phyloP scores from a whole-genome alignment of 1,140 invertebrate genomes.

The Drosophila asahinai region DNA sequence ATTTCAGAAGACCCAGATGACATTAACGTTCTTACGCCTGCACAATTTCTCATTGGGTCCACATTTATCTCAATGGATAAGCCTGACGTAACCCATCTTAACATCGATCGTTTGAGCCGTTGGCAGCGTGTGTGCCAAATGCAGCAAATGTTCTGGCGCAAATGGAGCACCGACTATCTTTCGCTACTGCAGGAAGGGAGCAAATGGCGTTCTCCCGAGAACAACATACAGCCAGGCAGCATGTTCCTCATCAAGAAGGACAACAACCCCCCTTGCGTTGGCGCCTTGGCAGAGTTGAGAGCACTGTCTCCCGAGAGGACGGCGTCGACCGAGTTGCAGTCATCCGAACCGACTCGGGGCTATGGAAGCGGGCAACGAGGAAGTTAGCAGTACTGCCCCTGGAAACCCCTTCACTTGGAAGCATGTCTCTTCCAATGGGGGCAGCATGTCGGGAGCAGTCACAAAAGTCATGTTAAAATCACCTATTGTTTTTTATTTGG shows the following conservation, averaged over 20 bases:
- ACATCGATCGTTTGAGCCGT: slow-evolving; percentile 10
- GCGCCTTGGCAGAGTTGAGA: slow-evolving; percentile 8
- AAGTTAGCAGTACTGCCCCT: slow-evolving; percentile 3
- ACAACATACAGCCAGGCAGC: not conserved
- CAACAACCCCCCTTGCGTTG: slow-evolving; percentile 5
- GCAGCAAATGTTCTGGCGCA: slow-evolving; percentile 7
- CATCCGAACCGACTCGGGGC: not conserved
- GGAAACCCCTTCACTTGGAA: not conserved
- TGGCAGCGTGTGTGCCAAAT: slow-evolving; percentile 22
- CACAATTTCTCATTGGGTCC: slow-evolving; percentile 2
- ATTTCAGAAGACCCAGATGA: slow-evolving; percentile 18
- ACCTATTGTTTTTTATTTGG: no score
- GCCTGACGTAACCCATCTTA: slow-evolving; percentile 4
- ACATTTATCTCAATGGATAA: not conserved
- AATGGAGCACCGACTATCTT: slow-evolving; percentile 7
- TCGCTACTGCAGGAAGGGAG: slow-evolving; percentile 9
- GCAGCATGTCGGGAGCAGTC: not conserved
- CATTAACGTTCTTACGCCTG: not conserved
- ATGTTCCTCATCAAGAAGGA: slow-evolving; percentile 6
- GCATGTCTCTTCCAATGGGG: not conserved
- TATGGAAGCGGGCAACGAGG: slow-evolving; percentile 3
- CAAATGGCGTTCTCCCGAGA: slow-evolving; percentile 1
- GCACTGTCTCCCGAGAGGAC: not conserved
- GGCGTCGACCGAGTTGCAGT: slow-evolving; percentile 5
- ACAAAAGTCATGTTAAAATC: no score